phyloP scores from a whole-genome alignment of 2,888 invertebrate species.

The Idaea biselata region DNA sequence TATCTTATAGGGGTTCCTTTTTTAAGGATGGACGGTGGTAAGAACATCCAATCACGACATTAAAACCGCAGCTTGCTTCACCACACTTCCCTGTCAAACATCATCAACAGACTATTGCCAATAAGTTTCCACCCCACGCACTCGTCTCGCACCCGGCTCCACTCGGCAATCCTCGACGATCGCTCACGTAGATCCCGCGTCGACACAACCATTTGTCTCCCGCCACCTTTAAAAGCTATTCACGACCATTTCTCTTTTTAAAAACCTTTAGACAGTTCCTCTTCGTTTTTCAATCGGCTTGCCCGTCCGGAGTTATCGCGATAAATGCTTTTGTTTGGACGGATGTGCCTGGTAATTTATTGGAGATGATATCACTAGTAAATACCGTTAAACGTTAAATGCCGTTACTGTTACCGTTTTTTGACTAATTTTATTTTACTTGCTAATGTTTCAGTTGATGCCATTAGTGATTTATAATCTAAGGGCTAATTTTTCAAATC shows the following conservation, averaged over 20 bases:
- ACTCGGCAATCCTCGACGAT: conserved; percentile 34
- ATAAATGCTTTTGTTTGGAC: conserved; percentile 72
- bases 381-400: not conserved
- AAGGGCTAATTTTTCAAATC: no score
- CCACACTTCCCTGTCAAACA: not conserved
- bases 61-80: no score
- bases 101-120: not conserved
- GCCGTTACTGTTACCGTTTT: not conserved
- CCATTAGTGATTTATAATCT: no score
- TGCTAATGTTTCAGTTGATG: conserved; percentile 5
- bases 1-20: no score
- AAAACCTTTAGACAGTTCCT: conserved; percentile 78
- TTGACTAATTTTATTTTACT: not conserved
- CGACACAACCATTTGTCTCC: conserved; percentile 70
- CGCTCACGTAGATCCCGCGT: conserved; percentile 49
- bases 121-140: conserved; percentile 1
- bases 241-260: conserved; percentile 77
- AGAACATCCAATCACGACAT: no score
- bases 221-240: conserved; percentile 78
- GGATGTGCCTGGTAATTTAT: conserved; percentile 29
- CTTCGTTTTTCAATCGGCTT: conserved; percentile 78
- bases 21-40: no score
- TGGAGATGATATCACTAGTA: conserved; percentile 36
- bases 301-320: conserved; percentile 67
- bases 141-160: conserved; percentile 7